Evolutionary conservation across 2,797 vertebrate genomes (phyloP).

Genomic region (Kryptopterus vitreolus): DNA sequence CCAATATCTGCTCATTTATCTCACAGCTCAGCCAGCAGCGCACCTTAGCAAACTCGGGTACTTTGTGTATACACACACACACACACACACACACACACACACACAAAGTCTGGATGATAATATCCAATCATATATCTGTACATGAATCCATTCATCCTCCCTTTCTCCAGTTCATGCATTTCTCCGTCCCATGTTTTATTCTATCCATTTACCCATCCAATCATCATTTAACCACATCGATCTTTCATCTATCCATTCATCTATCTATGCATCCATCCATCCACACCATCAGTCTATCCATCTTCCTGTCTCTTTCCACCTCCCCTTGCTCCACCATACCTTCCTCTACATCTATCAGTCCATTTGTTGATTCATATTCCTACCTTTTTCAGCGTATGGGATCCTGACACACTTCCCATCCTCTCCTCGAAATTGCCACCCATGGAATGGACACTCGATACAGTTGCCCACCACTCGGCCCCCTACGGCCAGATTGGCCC

Average conservation of each 20-base stretch:
- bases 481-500: conserved; percentile 77
- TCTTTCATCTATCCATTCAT: background rate
- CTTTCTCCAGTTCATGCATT: too few species aligned
- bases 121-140: background rate
- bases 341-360: background rate
- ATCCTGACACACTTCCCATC: conserved; percentile 77
- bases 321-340: background rate
- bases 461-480: conserved; percentile 78
- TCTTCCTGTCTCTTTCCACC: too few species aligned
- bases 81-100: background rate
- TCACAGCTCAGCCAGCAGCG: conserved; percentile 75
- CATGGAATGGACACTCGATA: conserved; percentile 82
- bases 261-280: background rate
- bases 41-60: conserved; percentile 73
- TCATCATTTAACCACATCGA: background rate
- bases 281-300: background rate
- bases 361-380: background rate
- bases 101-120: too few species aligned
- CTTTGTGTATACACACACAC: conserved; percentile 60
- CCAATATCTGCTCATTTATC: conserved; percentile 72
- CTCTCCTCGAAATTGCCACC: conserved; percentile 79
- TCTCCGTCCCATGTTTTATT: background rate
- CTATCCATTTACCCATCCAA: background rate
- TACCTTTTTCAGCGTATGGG: conserved; percentile 78
- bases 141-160: background rate